Conservation (phyloP, 1,140 invertebrate genomes). For the Aphidius gifuensis region DNA sequence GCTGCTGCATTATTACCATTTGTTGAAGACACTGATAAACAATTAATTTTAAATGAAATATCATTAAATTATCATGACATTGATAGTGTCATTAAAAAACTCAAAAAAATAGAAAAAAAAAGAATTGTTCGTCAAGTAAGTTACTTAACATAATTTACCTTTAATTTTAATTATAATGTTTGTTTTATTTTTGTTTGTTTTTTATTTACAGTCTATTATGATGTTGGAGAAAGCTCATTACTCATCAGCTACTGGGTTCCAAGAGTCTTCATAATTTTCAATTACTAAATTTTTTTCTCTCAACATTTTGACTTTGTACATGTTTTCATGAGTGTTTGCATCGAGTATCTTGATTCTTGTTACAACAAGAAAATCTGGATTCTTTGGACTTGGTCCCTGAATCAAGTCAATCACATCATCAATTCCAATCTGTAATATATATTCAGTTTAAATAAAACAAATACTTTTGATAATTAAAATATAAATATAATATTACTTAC, state of each 20-base stretch:
- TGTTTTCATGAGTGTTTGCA: too few species aligned
- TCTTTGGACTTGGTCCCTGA: constrained; percentile 57
- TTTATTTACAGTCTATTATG: constrained; percentile 13
- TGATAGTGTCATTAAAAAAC: neutral
- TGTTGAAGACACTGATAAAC: constrained; percentile 31
- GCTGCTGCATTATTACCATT: constrained; percentile 42
- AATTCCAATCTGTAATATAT: constrained; percentile 47
- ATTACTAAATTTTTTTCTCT: constrained; percentile 61
- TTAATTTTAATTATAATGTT: constrained; percentile 13
- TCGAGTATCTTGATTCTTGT: constrained; percentile 59
- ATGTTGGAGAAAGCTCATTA: constrained; percentile 9
- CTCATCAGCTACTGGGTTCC: constrained; percentile 39
- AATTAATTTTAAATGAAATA: constrained; percentile 28
- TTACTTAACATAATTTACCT: neutral
- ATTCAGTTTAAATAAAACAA: neutral
- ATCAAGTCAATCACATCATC: constrained; percentile 69
- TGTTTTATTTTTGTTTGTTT: too few species aligned
- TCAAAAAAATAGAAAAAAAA: constrained; percentile 10
- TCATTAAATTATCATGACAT: constrained; percentile 11
- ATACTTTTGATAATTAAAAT: neutral
- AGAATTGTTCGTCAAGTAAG: constrained; percentile 10
- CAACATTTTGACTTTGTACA: constrained; percentile 22
- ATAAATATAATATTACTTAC: constrained; percentile 43
- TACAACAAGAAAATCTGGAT: constrained; percentile 61
- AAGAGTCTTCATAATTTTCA: constrained; percentile 60